Evolutionary conservation across 2,113 vertebrate genomes (phyloP), one percentile per base, ranked within the genome.

Genomic region (Hippoglossus stenolepis): DNA sequence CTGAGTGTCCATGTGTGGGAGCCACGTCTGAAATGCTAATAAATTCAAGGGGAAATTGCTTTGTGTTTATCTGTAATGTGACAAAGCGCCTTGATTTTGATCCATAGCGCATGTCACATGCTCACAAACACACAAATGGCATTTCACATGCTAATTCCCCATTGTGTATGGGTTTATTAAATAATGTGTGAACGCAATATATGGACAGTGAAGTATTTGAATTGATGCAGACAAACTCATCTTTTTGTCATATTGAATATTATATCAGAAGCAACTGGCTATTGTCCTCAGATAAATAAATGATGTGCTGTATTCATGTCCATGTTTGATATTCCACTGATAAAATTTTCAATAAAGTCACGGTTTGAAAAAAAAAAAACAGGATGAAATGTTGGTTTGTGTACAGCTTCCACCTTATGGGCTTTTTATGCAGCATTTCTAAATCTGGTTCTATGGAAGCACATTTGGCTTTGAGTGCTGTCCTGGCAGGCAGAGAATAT

Each of bases 111-210:
- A 66, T 83, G 68, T 83, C 84, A 70, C 78, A 82, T 70, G 84
- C 88, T 66, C 73, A 59, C 75, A 82, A 87, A 90, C 77, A 86
- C 81, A 90, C 72, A 71, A 68, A 84, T 91, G 88, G 69, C 80
- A 90, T 93, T 93, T 92, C 76, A 86, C 77, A 91, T 90, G 87
- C 75, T 89, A 89, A 91, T 91, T 88, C 73, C 68, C 69, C 47
- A 76, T 86, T 87, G 87, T 89, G 77, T 60, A 15, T 1, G 54
- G 51, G 49, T 47, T 91, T 91, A 86, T 91, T 90, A 87, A 73
- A 84, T 84, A 82, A 83, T 79, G 82, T 67, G 64, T 21, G 84
- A 63, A 73, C 18, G 77, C 57, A 81, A 82, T 83, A 87, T 81
- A 71, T 75, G 82, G 84, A 90, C 82, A 82, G 78, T 84, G 84